phyloP scores from a whole-genome alignment of 1,140 invertebrate genomes.

The Hypothenemus hampei region DNA sequence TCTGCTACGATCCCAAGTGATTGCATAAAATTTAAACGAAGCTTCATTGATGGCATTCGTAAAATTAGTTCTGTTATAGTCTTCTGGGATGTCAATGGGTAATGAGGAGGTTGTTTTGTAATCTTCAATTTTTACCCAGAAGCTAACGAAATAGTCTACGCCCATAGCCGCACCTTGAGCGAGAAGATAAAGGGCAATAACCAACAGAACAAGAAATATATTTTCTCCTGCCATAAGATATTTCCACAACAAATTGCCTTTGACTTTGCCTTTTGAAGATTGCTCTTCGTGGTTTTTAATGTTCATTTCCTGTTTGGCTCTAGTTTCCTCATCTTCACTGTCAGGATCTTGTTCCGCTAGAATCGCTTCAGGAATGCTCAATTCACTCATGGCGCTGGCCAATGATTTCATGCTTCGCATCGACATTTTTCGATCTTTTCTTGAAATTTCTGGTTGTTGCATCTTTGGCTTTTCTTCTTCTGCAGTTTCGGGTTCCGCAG shows the following conservation, averaged over 20 bases:
- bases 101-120: background rate
- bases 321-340: conserved; percentile 5
- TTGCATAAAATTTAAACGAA: conserved; percentile 5
- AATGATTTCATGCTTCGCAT: conserved; percentile 33
- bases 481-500: conserved; percentile 34
- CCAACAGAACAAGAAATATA: conserved; percentile 51
- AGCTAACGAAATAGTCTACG: conserved; percentile 75
- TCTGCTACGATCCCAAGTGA: conserved; percentile 7
- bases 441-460: conserved; percentile 26
- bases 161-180: conserved; percentile 64
- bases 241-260: conserved; percentile 43
- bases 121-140: conserved; percentile 57
- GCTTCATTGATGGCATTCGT: background rate
- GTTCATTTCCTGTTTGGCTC: conserved; percentile 29
- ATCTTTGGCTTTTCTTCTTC: conserved; percentile 32
- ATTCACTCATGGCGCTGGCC: conserved; percentile 36
- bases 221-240: conserved; percentile 68
- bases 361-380: conserved; percentile 39
- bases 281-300: conserved; percentile 41
- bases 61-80: background rate
- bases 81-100: background rate
- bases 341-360: conserved; percentile 34
- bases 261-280: conserved; percentile 43
- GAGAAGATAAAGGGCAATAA: conserved; percentile 57
- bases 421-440: conserved; percentile 34